Conservation (phyloP, 2,888 invertebrate species). For the Heliconius cydno region DNA sequence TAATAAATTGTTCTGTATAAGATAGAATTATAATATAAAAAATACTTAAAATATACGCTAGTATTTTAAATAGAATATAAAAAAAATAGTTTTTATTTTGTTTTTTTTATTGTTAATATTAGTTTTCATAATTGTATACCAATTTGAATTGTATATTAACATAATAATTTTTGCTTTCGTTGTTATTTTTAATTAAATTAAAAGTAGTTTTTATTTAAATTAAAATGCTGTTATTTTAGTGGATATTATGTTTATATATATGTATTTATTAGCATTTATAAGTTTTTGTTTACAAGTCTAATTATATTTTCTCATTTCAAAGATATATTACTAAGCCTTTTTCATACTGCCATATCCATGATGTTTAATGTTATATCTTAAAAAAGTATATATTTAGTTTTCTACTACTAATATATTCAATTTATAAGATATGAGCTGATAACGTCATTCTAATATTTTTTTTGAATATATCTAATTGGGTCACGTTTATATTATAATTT, state of each 20-base stretch:
- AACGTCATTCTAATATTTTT: not conserved
- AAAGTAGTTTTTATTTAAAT: not conserved
- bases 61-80: not conserved
- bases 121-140: not conserved
- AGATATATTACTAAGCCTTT: not conserved
- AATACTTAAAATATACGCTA: not conserved
- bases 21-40: not conserved
- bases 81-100: not conserved
- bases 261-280: not conserved
- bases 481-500: not conserved
- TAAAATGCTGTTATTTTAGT: not conserved
- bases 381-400: not conserved
- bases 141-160: not conserved
- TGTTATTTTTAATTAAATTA: not conserved
- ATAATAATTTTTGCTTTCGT: not conserved
- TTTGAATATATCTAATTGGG: not conserved
- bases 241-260: not conserved
- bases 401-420: conserved; percentile 4
- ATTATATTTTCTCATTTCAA: not conserved
- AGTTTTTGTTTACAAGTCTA: not conserved
- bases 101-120: not conserved
- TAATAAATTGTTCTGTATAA: not conserved
- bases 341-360: not conserved
- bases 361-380: not conserved
- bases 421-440: not conserved